A percentile compares a stretch with the other conserved stretches of the same genome.
Conservation (phyloP, 2,113 vertebrate genomes). For the Coreoperca whiteheadi region DNA sequence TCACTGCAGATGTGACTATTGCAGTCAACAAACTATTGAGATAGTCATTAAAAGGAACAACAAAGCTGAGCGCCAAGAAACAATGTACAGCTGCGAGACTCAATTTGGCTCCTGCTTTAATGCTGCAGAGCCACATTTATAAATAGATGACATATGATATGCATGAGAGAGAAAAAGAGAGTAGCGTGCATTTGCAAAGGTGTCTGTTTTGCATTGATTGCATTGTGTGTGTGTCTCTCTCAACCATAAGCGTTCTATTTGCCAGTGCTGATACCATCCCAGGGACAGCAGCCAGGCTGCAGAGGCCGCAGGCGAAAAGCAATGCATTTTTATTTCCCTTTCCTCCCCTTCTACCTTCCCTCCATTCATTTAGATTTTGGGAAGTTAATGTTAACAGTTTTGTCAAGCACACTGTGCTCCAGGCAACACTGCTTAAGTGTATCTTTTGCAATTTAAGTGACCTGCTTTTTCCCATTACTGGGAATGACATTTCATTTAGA, state of each 20-base stretch:
- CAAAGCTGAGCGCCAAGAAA: constrained; percentile 44
- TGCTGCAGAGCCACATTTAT: constrained; percentile 18
- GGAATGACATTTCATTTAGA: constrained; percentile 86
- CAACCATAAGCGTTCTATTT: constrained; percentile 17
- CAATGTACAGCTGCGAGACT: constrained; percentile 39
- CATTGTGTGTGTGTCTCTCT: background rate
- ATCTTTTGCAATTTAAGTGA: constrained; percentile 84
- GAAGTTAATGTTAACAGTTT: constrained; percentile 80
- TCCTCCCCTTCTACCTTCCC: constrained; percentile 1
- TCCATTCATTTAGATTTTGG: constrained; percentile 69
- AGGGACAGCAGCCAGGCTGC: constrained; percentile 22
- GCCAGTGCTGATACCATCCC: constrained; percentile 11
- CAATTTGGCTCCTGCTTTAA: constrained; percentile 34
- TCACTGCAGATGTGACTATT: constrained; percentile 30
- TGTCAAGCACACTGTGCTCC: constrained; percentile 74
- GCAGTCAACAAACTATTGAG: constrained; percentile 49
- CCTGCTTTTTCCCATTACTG: constrained; percentile 84
- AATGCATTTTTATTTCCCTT: constrained; percentile 34
- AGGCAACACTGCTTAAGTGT: constrained; percentile 81
- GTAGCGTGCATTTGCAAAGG: background rate
- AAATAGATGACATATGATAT: constrained; percentile 33
- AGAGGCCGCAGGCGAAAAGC: constrained; percentile 6
- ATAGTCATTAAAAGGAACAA: constrained; percentile 42
- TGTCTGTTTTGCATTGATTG: constrained; percentile 33
- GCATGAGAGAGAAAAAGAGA: constrained; percentile 3